Base-by-base conservation (phyloP, 2,888 invertebrate genomes). In the Mythimna ferrago region DNA sequence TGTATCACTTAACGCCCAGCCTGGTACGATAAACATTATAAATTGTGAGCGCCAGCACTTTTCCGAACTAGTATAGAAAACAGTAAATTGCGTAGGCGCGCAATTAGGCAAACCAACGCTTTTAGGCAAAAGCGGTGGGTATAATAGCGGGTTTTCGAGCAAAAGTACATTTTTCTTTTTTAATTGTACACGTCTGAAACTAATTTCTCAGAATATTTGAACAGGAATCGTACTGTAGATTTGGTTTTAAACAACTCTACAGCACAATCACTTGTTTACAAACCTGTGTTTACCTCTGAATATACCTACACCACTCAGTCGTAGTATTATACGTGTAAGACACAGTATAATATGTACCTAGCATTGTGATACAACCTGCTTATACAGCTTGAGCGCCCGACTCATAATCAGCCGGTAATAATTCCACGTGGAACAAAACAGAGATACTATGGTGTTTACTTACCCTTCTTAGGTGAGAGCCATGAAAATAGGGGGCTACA, bases 321-420 rank as follows among this genome's bases (percentile, higher is more conserved):
- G 35, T 9, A 68, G 11, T 14, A 41, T 51, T 53, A 21, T 75
- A n/a, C 44, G 16, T 21, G 32, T 48, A 32, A 32, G 78, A 16
- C n/a, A 51, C 19, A 48, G 51, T 53, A 9, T 51, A 58, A 60
- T 61, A 54, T n/a, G 53, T 60, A 54, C 48, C 0, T 19, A 10
- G 26, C 7, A 63, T 58, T 71, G 44, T 53, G 32, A 6, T 61
- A 67, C 38, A 35, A 51, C 11, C 19, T 51, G 21, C 51, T 26
- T 38, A 58, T n/a, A 73, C 35, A 64, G 26, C 41, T 81, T 48
- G 44, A 60, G 56, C 44, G 57, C 61, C 32, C 9, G 41, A 14
- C n/a, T 66, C 54, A 66, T 66, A 83, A 84, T 82, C 82, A 84
- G 54, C 61, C 66, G 53, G 71, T 70, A 82, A 79, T 76, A 76